Evolutionary conservation across 2,888 invertebrate genomes (phyloP).

Genomic region (Cephus pygmeus): DNA sequence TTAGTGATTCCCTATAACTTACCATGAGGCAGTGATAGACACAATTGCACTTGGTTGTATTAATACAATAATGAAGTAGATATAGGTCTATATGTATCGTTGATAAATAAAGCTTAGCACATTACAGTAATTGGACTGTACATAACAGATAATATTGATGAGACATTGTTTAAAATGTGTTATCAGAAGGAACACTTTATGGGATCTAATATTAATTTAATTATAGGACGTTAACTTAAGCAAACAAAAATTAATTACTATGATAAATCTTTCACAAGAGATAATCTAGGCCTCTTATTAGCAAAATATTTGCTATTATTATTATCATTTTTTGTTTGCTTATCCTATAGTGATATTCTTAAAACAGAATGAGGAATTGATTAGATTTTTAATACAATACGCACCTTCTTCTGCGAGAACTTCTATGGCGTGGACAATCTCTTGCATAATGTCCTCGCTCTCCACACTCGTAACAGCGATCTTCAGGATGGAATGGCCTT

Average conservation of each 20-base stretch:
- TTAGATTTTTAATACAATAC: slow-evolving; percentile 26
- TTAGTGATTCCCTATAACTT: neutral
- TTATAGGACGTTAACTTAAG: neutral
- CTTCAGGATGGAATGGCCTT: slow-evolving; percentile 88
- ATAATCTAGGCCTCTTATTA: neutral
- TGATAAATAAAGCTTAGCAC: neutral
- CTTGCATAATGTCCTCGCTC: slow-evolving; percentile 94
- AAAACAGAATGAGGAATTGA: slow-evolving; percentile 1
- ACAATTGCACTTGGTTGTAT: neutral
- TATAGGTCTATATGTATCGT: neutral
- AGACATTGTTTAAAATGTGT: neutral
- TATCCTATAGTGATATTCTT: slow-evolving; percentile 21
- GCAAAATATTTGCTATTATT: slow-evolving; percentile 6
- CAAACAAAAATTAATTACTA: neutral
- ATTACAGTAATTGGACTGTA: neutral
- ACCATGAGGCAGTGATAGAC: neutral
- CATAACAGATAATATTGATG: neutral
- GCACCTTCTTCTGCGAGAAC: slow-evolving; percentile 65
- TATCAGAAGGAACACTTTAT: neutral
- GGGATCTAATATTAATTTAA: neutral
- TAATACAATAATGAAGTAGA: neutral
- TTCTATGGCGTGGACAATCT: slow-evolving; percentile 82
- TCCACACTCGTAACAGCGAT: slow-evolving; percentile 95
- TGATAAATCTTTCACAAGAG: neutral
- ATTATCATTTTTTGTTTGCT: slow-evolving; percentile 9